phyloP scores from a whole-genome alignment of 2,113 vertebrate species.

The Dipodomys merriami region DNA sequence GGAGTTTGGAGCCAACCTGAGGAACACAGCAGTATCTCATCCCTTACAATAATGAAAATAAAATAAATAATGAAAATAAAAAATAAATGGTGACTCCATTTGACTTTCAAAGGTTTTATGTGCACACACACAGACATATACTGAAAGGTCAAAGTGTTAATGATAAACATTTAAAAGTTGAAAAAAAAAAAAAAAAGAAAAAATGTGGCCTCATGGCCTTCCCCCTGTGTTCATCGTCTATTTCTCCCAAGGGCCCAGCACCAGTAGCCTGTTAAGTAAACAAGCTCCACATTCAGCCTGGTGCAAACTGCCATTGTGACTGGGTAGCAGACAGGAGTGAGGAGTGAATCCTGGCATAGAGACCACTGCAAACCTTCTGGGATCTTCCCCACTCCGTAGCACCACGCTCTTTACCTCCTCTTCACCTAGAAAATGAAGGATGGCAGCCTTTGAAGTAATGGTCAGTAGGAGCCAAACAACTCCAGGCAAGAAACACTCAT shows the following conservation, averaged over 20 bases:
- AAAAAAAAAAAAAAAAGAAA: fast-evolving
- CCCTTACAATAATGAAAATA: no score
- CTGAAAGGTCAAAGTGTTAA: no score
- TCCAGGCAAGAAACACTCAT: not conserved
- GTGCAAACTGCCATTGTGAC: fast-evolving
- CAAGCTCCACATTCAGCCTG: fast-evolving
- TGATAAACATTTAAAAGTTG: no score
- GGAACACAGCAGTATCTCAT: no score
- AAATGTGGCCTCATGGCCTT: no score
- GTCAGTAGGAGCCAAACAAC: not conserved
- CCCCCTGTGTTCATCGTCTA: not conserved
- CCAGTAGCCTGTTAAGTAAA: not conserved
- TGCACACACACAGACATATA: no score
- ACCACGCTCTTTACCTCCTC: not conserved
- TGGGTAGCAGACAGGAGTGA: not conserved
- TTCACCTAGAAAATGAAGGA: not conserved
- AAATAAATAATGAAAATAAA: no score
- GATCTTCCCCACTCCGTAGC: not conserved
- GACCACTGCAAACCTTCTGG: fast-evolving
- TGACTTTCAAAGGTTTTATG: no score
- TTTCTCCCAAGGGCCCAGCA: not conserved
- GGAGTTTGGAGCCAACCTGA: no score
- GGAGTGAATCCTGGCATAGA: not conserved
- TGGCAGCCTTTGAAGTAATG: not conserved
- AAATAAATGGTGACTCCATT: no score